Evolutionary conservation across 2,888 invertebrate species (phyloP).

Genomic region (Eretmocerus hayati): DNA sequence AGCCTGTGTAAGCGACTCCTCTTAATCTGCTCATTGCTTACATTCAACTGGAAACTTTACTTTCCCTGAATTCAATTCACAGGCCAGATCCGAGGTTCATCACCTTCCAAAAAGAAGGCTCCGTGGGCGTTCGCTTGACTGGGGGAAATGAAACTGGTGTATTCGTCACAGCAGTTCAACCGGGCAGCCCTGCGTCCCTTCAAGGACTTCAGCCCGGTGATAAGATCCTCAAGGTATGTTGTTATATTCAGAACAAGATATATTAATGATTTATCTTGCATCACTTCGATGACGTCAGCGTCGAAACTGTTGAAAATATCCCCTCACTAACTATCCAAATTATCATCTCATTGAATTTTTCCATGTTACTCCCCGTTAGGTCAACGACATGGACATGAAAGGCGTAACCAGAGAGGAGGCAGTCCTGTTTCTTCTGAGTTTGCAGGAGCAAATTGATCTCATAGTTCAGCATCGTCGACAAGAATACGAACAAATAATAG

Average conservation of each 20-base stretch:
- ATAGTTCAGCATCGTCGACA: slow-evolving; percentile 91
- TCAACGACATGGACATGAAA: slow-evolving; percentile 95
- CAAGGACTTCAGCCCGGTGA: slow-evolving; percentile 95
- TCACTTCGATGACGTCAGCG: no score
- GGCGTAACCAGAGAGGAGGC: slow-evolving; percentile 97
- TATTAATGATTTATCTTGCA: not conserved
- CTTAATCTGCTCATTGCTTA: no score
- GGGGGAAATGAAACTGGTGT: slow-evolving; percentile 99
- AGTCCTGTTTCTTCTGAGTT: slow-evolving; percentile 79
- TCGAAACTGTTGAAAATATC: no score
- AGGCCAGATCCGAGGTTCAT: slow-evolving; percentile 85
- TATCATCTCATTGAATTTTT: not conserved
- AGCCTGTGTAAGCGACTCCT: slow-evolving; percentile 72
- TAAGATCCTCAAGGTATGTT: slow-evolving; percentile 78
- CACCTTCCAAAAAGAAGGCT: slow-evolving; percentile 92
- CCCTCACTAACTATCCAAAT: not conserved
- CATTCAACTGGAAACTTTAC: no score
- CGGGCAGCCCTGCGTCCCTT: slow-evolving; percentile 88
- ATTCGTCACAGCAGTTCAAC: slow-evolving; percentile 96
- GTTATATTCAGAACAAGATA: no score
- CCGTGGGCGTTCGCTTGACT: slow-evolving; percentile 88
- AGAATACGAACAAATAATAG: slow-evolving; percentile 89
- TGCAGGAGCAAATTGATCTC: slow-evolving; percentile 91
- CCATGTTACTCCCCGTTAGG: slow-evolving; percentile 50
- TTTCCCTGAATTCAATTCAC: slow-evolving; percentile 18